Evolutionary conservation across 35 echinoderm and acorn worm genomes (phyloP).

Genomic region (Ophioderma brevispina): DNA sequence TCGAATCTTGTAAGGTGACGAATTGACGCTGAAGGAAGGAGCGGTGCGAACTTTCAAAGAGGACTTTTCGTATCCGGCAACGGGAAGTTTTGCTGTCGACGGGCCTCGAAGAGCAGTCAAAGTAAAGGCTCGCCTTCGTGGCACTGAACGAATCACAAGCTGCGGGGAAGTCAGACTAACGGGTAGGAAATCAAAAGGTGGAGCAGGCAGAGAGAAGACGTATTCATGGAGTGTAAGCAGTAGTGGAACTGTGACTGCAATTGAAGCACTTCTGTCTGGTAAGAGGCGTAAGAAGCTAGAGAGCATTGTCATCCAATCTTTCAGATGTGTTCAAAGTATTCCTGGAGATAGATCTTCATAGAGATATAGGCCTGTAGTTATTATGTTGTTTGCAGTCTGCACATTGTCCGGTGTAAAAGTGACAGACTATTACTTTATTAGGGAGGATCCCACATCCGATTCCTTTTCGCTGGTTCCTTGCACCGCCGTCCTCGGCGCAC

Average conservation of each 20-base stretch:
- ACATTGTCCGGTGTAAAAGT: no score
- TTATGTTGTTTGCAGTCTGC: no score
- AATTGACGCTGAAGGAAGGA: conserved; percentile 53
- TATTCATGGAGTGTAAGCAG: conserved; percentile 66
- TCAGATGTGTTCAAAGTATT: background rate
- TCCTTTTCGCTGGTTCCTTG: no score
- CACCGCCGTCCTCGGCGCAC: no score
- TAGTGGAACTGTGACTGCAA: conserved; percentile 17
- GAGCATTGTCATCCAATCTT: background rate
- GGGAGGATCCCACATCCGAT: no score
- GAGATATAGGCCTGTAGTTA: no score
- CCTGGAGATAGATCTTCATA: background rate
- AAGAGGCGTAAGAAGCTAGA: background rate
- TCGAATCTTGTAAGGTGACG: conserved; percentile 46
- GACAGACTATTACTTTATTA: no score
- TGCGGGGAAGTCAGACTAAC: conserved; percentile 55
- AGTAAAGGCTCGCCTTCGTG: conserved; percentile 10
- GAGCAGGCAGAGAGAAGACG: conserved; percentile 49
- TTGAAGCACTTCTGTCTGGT: conserved; percentile 40
- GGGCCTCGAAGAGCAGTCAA: background rate
- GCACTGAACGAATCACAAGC: conserved; percentile 29
- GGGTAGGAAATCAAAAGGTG: conserved; percentile 49
- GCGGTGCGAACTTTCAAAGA: conserved; percentile 66
- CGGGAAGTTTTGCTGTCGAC: conserved; percentile 32
- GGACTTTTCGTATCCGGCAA: conserved; percentile 47